A percentile compares a stretch with the other conserved stretches of the same genome.
phyloP scores from a whole-genome alignment of 2,888 invertebrate species.

The Dasysyrphus albostriatus region DNA sequence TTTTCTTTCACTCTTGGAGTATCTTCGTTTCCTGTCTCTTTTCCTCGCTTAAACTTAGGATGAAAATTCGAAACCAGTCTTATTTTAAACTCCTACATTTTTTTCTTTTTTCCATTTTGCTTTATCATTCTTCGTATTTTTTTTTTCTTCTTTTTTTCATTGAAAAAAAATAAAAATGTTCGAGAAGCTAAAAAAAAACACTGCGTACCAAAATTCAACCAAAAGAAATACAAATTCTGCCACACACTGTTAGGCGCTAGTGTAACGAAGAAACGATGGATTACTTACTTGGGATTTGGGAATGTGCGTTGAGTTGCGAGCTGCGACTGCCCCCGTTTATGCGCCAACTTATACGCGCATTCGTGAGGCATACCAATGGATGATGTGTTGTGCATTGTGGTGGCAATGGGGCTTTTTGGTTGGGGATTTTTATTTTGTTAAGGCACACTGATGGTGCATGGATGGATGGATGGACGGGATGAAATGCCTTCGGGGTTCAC shows the following conservation, averaged over 20 bases:
- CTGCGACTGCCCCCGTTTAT: conserved; percentile 48
- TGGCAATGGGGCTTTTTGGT: conserved; percentile 14
- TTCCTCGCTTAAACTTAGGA: conserved; percentile 52
- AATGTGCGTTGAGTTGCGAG: conserved; percentile 47
- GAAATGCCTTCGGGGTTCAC: conserved; percentile 51
- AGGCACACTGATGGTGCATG: conserved; percentile 2
- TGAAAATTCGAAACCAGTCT: conserved; percentile 68
- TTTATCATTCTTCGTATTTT: conserved; percentile 54
- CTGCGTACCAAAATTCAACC: conserved; percentile 43
- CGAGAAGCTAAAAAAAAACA: conserved; percentile 28
- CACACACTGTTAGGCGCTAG: conserved; percentile 56
- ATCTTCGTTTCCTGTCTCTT: conserved; percentile 53
- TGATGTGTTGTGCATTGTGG: conserved; percentile 17
- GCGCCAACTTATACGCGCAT: conserved; percentile 61
- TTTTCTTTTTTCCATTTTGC: conserved; percentile 53
- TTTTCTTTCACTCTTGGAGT: conserved; percentile 22
- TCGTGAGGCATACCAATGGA: conserved; percentile 61
- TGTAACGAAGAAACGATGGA: conserved; percentile 52
- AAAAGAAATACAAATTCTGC: conserved; percentile 41
- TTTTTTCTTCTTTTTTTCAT: conserved; percentile 41
- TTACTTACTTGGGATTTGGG: conserved; percentile 32
- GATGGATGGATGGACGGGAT: not conserved
- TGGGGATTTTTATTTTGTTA: conserved; percentile 30
- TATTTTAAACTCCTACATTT: conserved; percentile 63
- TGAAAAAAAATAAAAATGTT: conserved; percentile 41